Evolutionary conservation across 2,888 invertebrate species (phyloP).

Genomic region (Agrotis segetum): DNA sequence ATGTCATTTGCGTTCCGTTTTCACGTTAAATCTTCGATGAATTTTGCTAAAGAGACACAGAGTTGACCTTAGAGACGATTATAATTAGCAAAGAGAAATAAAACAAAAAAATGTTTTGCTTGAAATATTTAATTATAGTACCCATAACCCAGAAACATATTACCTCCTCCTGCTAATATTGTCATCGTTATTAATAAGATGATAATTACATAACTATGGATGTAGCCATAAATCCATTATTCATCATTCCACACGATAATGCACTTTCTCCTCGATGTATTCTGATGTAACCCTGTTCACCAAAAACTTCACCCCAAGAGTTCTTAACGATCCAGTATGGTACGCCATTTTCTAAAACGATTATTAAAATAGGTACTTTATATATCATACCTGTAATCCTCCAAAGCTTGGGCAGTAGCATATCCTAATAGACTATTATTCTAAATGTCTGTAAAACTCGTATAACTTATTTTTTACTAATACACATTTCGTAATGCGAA

Average conservation of each 20-base stretch:
- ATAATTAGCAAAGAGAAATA: neutral
- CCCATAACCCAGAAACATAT: neutral
- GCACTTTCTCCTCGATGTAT: constrained; percentile 94
- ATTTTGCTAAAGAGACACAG: too few species aligned
- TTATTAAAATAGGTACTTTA: neutral
- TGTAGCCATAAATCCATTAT: constrained; percentile 20
- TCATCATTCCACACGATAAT: constrained; percentile 73
- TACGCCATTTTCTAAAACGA: constrained; percentile 35
- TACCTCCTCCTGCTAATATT: neutral
- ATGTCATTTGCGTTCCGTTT: too few species aligned
- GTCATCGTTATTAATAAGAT: too few species aligned
- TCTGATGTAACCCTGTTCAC: constrained; percentile 94
- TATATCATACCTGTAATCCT: neutral
- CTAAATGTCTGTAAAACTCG: too few species aligned
- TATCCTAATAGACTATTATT: too few species aligned
- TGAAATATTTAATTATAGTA: constrained; percentile 6
- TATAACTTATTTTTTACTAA: too few species aligned
- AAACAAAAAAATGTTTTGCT: constrained; percentile 4
- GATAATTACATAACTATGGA: constrained; percentile 10
- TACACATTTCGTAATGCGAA: too few species aligned
- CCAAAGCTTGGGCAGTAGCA: neutral
- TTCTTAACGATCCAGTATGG: constrained; percentile 87
- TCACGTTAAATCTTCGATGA: too few species aligned
- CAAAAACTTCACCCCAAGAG: constrained; percentile 93
- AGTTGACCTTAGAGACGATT: too few species aligned